Percentiles rank a stretch among this genome's conserved stretches.
phyloP scores from a whole-genome alignment of 1,140 invertebrate genomes.

The Nautilus pompilius region DNA sequence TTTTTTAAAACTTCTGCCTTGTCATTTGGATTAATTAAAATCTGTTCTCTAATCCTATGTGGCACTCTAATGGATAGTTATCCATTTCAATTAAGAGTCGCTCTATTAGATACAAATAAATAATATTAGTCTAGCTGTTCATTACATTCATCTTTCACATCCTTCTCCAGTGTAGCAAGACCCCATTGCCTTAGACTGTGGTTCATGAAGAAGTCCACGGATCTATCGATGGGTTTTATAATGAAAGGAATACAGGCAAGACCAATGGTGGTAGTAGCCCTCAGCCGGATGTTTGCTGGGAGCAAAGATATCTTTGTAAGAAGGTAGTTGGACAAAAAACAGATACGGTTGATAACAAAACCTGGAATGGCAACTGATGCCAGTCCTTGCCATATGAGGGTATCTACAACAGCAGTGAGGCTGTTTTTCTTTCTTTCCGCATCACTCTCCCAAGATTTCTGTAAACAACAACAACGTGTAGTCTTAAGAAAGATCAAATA shows the following conservation, averaged over 20 bases:
- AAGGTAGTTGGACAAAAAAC: slow-evolving; percentile 62
- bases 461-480: no score
- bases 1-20: no score
- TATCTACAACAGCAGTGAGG: slow-evolving; percentile 69
- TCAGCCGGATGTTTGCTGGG: slow-evolving; percentile 60
- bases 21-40: no score
- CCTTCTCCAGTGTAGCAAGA: not conserved
- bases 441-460: no score
- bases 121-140: no score
- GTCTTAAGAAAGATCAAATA: no score
- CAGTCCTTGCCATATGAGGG: slow-evolving; percentile 86
- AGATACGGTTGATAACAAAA: slow-evolving; percentile 86
- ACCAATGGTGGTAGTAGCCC: slow-evolving; percentile 75
- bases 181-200: slow-evolving; percentile 58
- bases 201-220: slow-evolving; percentile 79
- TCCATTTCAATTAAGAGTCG: no score
- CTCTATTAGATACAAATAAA: no score
- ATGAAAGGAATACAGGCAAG: slow-evolving; percentile 86
- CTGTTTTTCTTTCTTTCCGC: slow-evolving; percentile 37
- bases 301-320: slow-evolving; percentile 59
- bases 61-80: no score
- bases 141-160: no score
- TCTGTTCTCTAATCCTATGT: no score
- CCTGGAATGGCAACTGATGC: slow-evolving; percentile 91
- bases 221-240: slow-evolving; percentile 83